Conservation (phyloP, 2,888 invertebrate genomes). For the Agapetus fuscipes region DNA sequence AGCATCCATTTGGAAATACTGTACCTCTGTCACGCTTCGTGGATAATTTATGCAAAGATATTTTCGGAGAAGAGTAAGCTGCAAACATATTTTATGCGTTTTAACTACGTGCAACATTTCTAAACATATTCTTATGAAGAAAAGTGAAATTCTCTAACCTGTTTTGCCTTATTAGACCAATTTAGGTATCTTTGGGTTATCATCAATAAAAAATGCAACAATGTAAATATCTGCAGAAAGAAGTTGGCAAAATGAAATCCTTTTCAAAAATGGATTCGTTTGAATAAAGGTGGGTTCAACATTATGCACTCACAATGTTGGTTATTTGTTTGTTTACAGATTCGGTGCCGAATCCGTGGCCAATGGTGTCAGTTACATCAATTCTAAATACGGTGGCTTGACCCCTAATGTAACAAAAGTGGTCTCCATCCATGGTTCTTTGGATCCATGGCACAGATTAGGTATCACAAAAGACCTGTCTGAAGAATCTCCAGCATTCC, state of each 20-base stretch:
- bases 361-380: conserved; percentile 37
- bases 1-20: not conserved
- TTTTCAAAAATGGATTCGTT: no score
- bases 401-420: conserved; percentile 43
- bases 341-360: conserved; percentile 35
- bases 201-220: no score
- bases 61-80: not conserved
- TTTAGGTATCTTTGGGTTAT: no score
- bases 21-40: not conserved
- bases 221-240: no score
- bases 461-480: conserved; percentile 34
- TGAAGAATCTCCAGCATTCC: conserved; percentile 8
- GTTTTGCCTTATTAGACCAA: no score
- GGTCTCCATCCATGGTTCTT: conserved; percentile 46
- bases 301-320: not conserved
- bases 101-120: no score
- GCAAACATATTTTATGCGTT: no score
- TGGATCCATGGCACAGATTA: conserved; percentile 49
- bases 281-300: not conserved
- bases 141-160: no score
- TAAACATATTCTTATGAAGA: no score
- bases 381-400: conserved; percentile 42
- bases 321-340: conserved; percentile 23
- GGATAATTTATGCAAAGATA: not conserved
- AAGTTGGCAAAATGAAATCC: no score